These are phyloP conservation scores for Noctua janthina DNA, from an alignment of 2,888 invertebrate species.

Conservation along the genomic window DNA sequence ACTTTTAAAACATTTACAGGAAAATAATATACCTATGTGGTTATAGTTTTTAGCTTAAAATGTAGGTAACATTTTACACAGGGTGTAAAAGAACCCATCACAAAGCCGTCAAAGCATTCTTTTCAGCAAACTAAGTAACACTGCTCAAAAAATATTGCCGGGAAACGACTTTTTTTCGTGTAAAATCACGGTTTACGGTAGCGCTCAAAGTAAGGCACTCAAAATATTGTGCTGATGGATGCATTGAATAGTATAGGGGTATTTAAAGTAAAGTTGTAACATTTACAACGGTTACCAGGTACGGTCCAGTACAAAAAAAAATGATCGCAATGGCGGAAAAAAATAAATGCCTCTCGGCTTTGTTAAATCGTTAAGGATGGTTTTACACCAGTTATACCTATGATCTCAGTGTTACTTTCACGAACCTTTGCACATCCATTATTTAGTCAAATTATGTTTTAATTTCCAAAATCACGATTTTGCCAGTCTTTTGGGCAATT, in stretches of 20 bases:
- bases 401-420: neutral
- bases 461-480: neutral
- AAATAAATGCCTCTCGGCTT: neutral
- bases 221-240: neutral
- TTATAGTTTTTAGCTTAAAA: no score
- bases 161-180: neutral
- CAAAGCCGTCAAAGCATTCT: neutral
- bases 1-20: no score
- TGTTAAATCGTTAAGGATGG: neutral
- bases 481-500: neutral
- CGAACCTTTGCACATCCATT: neutral
- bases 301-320: neutral
- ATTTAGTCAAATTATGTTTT: neutral
- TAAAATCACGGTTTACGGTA: no score
- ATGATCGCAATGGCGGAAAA: neutral
- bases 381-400: neutral
- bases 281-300: neutral
- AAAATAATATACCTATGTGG: no score
- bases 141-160: neutral
- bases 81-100: neutral
- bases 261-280: neutral
- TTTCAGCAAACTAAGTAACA: neutral
- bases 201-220: neutral
- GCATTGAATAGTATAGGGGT: no score
- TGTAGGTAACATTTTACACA: neutral